Percentiles rank a stretch among this genome's conserved stretches.
phyloP scores from a whole-genome alignment of 1,140 invertebrate genomes.

The Drosophila sproati region DNA sequence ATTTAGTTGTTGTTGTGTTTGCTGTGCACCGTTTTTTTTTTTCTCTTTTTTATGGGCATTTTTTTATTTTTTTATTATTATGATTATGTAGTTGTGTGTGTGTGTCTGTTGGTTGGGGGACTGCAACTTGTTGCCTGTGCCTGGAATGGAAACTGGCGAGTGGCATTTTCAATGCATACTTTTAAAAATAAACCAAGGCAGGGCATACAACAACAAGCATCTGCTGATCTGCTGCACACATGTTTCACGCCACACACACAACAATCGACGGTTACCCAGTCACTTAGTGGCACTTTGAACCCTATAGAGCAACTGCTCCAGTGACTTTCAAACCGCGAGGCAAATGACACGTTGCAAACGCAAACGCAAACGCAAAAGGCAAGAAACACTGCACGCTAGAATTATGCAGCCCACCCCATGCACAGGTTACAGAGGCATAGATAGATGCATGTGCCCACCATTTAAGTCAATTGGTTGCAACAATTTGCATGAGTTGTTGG shows the following conservation, averaged over 20 bases:
- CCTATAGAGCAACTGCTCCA: slow-evolving; percentile 45
- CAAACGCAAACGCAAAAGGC: neutral
- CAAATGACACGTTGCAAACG: slow-evolving; percentile 22
- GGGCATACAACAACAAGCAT: slow-evolving; percentile 45
- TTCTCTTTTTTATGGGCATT: slow-evolving; percentile 35
- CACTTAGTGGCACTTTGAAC: slow-evolving; percentile 77
- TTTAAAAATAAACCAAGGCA: slow-evolving; percentile 67
- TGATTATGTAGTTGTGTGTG: slow-evolving; percentile 35
- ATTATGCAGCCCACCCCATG: slow-evolving; percentile 34
- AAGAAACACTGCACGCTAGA: slow-evolving; percentile 36
- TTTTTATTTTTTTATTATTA: slow-evolving; percentile 41
- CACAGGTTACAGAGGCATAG: neutral
- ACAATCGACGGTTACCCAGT: slow-evolving; percentile 57
- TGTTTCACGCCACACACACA: slow-evolving; percentile 40
- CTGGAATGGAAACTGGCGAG: slow-evolving; percentile 30
- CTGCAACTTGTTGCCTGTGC: slow-evolving; percentile 70
- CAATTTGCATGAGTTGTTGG: slow-evolving; percentile 55
- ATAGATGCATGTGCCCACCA: slow-evolving; percentile 7
- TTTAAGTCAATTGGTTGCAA: slow-evolving; percentile 61
- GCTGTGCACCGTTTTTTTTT: slow-evolving; percentile 33
- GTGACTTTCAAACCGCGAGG: slow-evolving; percentile 42
- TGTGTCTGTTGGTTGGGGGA: slow-evolving; percentile 47
- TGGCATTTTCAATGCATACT: slow-evolving; percentile 58
- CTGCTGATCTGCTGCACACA: slow-evolving; percentile 57
- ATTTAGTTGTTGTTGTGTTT: slow-evolving; percentile 43